Percentiles rank a stretch among this genome's conserved stretches.
These are phyloP conservation scores for Scotopteryx bipunctaria DNA, from an alignment of 2,888 invertebrate species.

Conservation along the genomic window DNA sequence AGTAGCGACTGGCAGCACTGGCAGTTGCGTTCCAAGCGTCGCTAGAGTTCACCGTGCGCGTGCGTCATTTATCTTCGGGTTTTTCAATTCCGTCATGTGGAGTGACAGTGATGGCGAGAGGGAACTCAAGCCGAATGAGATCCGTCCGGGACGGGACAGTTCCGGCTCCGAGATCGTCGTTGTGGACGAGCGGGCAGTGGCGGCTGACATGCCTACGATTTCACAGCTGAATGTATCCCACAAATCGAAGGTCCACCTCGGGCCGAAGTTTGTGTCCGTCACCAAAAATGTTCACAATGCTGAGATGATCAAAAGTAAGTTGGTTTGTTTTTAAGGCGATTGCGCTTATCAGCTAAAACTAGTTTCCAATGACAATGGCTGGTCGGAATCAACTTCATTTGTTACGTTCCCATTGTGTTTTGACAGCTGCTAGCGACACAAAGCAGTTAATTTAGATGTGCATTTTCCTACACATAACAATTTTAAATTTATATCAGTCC, in stretches of 20 bases:
- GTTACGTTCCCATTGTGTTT: too few species aligned
- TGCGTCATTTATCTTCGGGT: constrained; percentile 43
- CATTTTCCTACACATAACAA: too few species aligned
- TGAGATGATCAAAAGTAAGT: constrained; percentile 73
- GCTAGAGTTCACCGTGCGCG: constrained; percentile 48
- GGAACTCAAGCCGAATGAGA: constrained; percentile 36
- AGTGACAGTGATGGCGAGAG: constrained; percentile 40
- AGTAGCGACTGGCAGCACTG: too few species aligned
- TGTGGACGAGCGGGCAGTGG: constrained; percentile 46
- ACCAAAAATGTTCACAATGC: constrained; percentile 69
- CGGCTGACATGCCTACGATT: constrained; percentile 47
- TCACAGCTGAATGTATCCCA: constrained; percentile 62
- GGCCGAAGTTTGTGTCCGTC: constrained; percentile 67
- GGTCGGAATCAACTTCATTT: too few species aligned
- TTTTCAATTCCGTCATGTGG: constrained; percentile 49
- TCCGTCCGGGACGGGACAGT: constrained; percentile 40
- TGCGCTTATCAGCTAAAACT: neutral
- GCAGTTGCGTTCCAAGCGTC: constrained; percentile 53
- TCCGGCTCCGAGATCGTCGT: constrained; percentile 54
- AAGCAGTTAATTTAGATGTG: too few species aligned
- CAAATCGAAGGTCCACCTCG: constrained; percentile 65
- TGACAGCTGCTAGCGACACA: too few species aligned
- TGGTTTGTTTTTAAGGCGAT: neutral
- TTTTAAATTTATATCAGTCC: too few species aligned
- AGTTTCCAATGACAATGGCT: neutral